Evolutionary conservation across 2,113 vertebrate species (phyloP), one percentile per base, ranked within the genome.

Genomic region (Sphyrna mokarran): DNA sequence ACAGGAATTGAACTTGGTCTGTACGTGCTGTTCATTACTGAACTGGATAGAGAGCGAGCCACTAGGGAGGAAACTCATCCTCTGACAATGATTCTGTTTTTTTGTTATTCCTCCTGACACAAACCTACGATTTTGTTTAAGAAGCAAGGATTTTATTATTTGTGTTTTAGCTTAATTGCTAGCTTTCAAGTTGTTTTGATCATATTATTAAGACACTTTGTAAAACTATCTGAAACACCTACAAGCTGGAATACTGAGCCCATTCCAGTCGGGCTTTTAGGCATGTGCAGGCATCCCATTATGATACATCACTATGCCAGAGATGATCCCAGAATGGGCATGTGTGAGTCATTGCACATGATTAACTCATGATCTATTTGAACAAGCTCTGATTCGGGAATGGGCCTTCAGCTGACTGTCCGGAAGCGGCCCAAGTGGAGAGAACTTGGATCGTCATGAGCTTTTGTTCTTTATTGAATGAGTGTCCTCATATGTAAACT

Each of bases 271-370:
- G 7, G 89, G 61, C 86, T 54, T 61, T 61, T 89, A 54, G 86
- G 13, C 7, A 13, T 4, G 48, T 29, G 13, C 26, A 90, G 8
- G 23, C 87, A 90, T 29, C 58, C 3, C n/a, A 11, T 37, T 66
- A 16, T n/a, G 29, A 91, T 29, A 66, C 58, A 61, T 91, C 33
- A 37, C 16, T 37, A 23, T 89, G 14, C 61, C 89, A 91, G 58
- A 58, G 58, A 61, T 16, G 20, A 63, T 66, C 58, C 61, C 89
- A 9, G 89, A 63, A n/a, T 63, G 89, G 13, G 29, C 58, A 91
- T 16, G 16, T n/a, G 58, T 91, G 89, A 91, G 89, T 91, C 89
- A 91, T 9, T 63, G 89, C 89, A 91, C 58, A 63, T 91, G 89
- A 91, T 14, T 91, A 1, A 91, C 63, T 61, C 89, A 37, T n/a